phyloP scores from a whole-genome alignment of 2,888 invertebrate species.

The Omphaloscelis lunosa region DNA sequence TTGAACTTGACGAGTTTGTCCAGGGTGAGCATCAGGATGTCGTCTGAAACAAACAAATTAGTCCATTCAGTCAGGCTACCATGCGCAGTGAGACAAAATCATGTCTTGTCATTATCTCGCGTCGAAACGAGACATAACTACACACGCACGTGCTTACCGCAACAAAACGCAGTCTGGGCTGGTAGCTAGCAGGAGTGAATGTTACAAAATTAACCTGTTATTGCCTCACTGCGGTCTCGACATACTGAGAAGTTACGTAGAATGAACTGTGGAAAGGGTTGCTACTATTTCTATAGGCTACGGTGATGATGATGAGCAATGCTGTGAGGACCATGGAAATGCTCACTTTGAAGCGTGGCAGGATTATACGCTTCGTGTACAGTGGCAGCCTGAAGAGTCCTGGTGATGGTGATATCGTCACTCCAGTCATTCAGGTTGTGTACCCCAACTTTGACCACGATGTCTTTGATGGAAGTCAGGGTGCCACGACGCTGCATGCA shows the following conservation, averaged over 20 bases:
- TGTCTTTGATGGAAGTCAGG: slow-evolving; percentile 77
- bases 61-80: background rate
- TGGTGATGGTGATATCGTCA: slow-evolving; percentile 85
- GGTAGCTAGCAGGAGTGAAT: background rate
- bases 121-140: background rate
- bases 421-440: slow-evolving; percentile 87
- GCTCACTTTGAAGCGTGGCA: slow-evolving; percentile 81
- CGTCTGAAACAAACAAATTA: slow-evolving; percentile 81
- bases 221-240: too few species aligned
- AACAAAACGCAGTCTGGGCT: background rate
- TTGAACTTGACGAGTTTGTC: slow-evolving; percentile 86
- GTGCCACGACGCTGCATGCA: slow-evolving; percentile 83
- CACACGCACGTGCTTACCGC: too few species aligned
- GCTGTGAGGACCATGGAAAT: background rate
- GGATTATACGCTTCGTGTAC: slow-evolving; percentile 82
- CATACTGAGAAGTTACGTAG: background rate
- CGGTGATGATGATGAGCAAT: background rate
- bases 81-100: background rate
- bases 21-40: slow-evolving; percentile 90
- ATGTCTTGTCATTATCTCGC: background rate
- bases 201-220: too few species aligned
- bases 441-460: slow-evolving; percentile 87
- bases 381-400: slow-evolving; percentile 79
- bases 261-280: background rate
- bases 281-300: background rate